Evolutionary conservation across 2,113 vertebrate species (phyloP).

Genomic region (Epinephelus lanceolatus): DNA sequence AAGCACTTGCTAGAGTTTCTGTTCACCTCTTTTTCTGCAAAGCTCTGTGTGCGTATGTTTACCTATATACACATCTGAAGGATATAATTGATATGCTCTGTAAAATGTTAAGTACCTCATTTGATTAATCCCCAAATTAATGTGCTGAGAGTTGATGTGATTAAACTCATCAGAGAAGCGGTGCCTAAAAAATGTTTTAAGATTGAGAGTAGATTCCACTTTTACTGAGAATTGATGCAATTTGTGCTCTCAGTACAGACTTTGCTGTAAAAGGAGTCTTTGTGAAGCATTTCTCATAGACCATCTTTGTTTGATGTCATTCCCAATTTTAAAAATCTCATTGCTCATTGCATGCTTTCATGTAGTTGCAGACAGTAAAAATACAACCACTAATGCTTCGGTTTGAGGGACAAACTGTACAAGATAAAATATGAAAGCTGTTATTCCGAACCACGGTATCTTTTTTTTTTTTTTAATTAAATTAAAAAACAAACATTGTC

Average conservation of each 20-base stretch:
- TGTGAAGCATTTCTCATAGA: neutral
- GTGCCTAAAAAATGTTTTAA: slow-evolving; percentile 16
- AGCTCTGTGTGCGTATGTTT: neutral
- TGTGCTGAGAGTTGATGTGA: slow-evolving; percentile 23
- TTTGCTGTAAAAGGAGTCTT: neutral
- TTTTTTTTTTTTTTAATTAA: neutral
- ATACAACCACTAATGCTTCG: neutral
- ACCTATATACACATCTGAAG: neutral
- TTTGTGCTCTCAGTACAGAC: neutral
- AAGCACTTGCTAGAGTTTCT: neutral
- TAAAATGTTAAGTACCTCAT: slow-evolving; percentile 21
- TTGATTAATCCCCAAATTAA: slow-evolving; percentile 20
- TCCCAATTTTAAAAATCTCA: neutral
- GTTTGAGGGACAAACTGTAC: neutral
- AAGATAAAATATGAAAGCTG: neutral
- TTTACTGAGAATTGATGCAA: neutral
- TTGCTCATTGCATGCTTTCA: neutral
- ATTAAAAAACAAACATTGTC: neutral
- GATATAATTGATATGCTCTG: slow-evolving; percentile 16
- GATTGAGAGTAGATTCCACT: neutral
- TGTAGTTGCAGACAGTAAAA: neutral
- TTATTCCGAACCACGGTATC: neutral
- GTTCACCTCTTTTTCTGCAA: neutral
- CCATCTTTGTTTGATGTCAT: neutral
- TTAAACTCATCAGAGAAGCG: neutral